Conservation (phyloP, 2,797 vertebrate genomes). For the Clamator glandarius region DNA sequence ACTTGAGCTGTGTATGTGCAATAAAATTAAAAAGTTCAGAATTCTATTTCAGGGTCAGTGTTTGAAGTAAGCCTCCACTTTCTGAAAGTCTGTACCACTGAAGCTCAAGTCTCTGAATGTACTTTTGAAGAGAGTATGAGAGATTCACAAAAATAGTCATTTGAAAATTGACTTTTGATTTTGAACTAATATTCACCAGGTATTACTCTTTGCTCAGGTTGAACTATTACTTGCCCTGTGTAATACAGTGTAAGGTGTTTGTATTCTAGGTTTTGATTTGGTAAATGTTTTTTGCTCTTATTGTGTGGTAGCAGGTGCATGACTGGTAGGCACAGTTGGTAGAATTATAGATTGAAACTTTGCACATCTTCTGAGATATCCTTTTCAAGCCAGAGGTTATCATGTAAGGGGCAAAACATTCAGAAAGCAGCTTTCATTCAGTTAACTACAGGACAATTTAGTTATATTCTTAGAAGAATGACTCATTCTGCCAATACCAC, state of each 20-base stretch:
- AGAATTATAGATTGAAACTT: neutral
- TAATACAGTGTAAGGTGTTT: neutral
- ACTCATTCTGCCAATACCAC: conserved; percentile 39
- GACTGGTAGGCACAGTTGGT: neutral
- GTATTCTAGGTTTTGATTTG: neutral
- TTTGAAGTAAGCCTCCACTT: neutral
- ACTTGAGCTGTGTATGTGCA: neutral
- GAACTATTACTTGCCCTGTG: neutral
- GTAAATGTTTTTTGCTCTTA: neutral
- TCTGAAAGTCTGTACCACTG: neutral
- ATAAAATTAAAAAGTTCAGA: neutral
- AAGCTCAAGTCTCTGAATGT: neutral
- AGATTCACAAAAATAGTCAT: neutral
- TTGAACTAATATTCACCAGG: neutral
- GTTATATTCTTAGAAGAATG: conserved; percentile 14
- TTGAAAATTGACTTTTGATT: conserved; percentile 1
- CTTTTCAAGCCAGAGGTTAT: neutral
- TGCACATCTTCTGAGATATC: neutral
- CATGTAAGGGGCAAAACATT: neutral
- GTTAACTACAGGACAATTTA: conserved; percentile 15
- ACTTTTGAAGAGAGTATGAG: neutral
- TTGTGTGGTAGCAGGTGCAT: neutral
- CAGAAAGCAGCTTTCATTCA: neutral
- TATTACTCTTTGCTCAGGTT: neutral
- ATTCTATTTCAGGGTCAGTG: neutral